phyloP scores from a whole-genome alignment of 2,888 invertebrate species.

The Allacma fusca region DNA sequence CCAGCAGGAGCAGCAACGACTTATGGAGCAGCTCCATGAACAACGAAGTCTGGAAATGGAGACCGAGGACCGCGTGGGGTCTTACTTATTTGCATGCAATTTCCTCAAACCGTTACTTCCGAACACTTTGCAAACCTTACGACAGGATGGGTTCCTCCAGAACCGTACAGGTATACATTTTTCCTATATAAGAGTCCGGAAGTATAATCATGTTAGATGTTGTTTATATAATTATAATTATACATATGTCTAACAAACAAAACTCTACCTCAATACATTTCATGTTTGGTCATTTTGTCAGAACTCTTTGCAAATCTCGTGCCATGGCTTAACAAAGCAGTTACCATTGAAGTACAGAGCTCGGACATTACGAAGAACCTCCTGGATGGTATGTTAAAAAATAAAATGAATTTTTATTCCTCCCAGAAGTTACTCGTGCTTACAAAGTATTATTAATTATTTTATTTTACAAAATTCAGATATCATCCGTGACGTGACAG shows the following conservation, averaged over 20 bases:
- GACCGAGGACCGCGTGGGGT: slow-evolving; percentile 36
- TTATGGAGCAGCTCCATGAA: slow-evolving; percentile 34
- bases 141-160: slow-evolving; percentile 40
- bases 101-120: slow-evolving; percentile 29
- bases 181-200: too few relatives aligned
- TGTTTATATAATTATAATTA: too few relatives aligned
- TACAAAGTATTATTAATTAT: too few relatives aligned
- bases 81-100: slow-evolving; percentile 37
- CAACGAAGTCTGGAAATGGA: slow-evolving; percentile 38
- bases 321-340: slow-evolving; percentile 47
- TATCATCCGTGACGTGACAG: too few relatives aligned
- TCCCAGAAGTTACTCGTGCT: too few relatives aligned
- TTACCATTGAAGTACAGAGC: slow-evolving; percentile 39
- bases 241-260: too few relatives aligned
- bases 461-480: too few relatives aligned
- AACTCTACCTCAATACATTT: neutral
- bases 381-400: slow-evolving; percentile 46
- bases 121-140: slow-evolving; percentile 9
- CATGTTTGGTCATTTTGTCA: neutral
- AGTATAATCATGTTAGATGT: too few relatives aligned
- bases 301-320: slow-evolving; percentile 34
- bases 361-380: slow-evolving; percentile 38
- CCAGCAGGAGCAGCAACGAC: slow-evolving; percentile 48
- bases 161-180: slow-evolving; percentile 24
- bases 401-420: too few relatives aligned